Percentiles rank a stretch among this genome's conserved stretches.
Conservation (phyloP, 2,113 vertebrate species). For the Lipophrys pholis region DNA sequence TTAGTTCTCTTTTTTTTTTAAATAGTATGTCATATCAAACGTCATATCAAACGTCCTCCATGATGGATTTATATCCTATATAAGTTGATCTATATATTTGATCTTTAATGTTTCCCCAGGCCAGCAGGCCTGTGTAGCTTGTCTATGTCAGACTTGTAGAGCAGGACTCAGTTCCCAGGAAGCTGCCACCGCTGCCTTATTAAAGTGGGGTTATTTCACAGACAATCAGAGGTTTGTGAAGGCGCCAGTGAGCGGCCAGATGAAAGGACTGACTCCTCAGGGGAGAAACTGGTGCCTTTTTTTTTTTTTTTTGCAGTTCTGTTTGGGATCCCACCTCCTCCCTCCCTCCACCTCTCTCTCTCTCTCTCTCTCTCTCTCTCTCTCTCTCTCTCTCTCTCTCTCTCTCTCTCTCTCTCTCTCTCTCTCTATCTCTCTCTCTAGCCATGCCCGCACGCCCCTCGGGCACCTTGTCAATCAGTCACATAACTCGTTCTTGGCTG, state of each 20-base stretch:
- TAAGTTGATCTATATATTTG: background rate
- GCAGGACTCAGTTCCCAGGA: constrained; percentile 75
- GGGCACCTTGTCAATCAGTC: constrained; percentile 72
- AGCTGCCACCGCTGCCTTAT: constrained; percentile 74
- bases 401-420: constrained; percentile 12
- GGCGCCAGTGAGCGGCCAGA: constrained; percentile 86
- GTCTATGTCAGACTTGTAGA: constrained; percentile 37
- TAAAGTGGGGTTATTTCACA: constrained; percentile 85
- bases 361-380: constrained; percentile 6
- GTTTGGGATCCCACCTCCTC: constrained; percentile 66
- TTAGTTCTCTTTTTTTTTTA: background rate
- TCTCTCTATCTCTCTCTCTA: background rate
- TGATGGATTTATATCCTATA: constrained; percentile 29
- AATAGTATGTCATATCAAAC: no score
- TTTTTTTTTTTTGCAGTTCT: constrained; percentile 67
- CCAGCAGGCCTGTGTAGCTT: constrained; percentile 35
- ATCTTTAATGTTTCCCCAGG: constrained; percentile 14
- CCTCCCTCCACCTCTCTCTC: constrained; percentile 24
- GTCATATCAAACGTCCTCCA: background rate
- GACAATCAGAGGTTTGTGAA: constrained; percentile 86
- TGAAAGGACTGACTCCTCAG: constrained; percentile 84
- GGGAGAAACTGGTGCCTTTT: constrained; percentile 84
- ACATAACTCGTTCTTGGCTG: constrained; percentile 54
- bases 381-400: constrained; percentile 18
- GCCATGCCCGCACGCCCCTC: constrained; percentile 47